These are phyloP conservation scores for Zeugodacus cucurbitae DNA, from an alignment of 1,140 invertebrate genomes.

Conservation along the genomic window DNA sequence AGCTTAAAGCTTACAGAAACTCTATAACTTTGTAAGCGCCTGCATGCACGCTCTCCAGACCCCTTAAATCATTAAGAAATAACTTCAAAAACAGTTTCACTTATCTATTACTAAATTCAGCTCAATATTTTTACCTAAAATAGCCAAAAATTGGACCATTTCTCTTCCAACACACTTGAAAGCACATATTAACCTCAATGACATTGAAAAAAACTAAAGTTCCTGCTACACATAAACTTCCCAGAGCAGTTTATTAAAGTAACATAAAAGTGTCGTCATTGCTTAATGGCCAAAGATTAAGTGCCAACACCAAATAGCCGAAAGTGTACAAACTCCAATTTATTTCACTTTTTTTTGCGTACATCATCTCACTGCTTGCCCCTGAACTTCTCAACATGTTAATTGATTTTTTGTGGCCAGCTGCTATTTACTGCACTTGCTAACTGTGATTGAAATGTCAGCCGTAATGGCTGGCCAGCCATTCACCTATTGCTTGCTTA, in stretches of 20 bases:
- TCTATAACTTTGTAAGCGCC: too few relatives aligned
- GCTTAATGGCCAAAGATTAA: slow-evolving; percentile 61
- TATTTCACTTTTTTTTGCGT: background rate
- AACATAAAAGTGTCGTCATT: slow-evolving; percentile 64
- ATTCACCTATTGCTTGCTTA: slow-evolving; percentile 3
- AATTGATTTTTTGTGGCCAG: slow-evolving; percentile 29
- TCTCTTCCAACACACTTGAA: background rate
- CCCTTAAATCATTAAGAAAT: background rate
- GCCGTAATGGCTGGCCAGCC: slow-evolving; percentile 17
- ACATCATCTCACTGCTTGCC: background rate
- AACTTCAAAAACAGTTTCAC: background rate
- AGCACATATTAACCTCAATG: too few relatives aligned
- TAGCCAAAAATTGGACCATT: background rate
- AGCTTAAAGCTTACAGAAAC: background rate
- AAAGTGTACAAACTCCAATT: slow-evolving; percentile 14
- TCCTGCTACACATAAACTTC: background rate
- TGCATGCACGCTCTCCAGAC: background rate
- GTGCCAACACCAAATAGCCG: slow-evolving; percentile 40
- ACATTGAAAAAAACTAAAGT: background rate
- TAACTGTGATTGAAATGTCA: slow-evolving; percentile 43
- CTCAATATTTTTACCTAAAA: background rate
- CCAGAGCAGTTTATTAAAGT: slow-evolving; percentile 62
- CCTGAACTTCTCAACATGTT: background rate
- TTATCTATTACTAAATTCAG: background rate
- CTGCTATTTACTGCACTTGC: slow-evolving; percentile 5